A percentile compares a stretch with the other conserved stretches of the same genome.
Evolutionary conservation across 64 coral and sea anemone species (phyloP).

Genomic region (Actinia tenebrosa): DNA sequence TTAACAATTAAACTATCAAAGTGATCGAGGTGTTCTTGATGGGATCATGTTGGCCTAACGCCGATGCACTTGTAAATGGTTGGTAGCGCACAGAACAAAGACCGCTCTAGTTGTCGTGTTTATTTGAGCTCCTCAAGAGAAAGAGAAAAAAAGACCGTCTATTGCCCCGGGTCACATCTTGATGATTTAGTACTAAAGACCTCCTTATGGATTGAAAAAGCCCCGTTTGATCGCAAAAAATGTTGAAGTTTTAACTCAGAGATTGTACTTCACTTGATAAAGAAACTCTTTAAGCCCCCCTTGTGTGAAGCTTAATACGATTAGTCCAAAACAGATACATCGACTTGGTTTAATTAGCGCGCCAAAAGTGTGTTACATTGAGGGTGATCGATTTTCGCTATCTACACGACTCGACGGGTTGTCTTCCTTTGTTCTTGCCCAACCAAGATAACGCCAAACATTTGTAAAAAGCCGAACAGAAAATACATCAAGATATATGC

Average conservation of each 20-base stretch:
- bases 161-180: slow-evolving; percentile 2
- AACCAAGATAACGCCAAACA: neutral
- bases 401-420: neutral
- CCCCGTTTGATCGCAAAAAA: neutral
- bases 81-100: slow-evolving; percentile 7
- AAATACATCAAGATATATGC: neutral
- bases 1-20: neutral
- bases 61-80: slow-evolving; percentile 9
- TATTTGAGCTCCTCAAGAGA: neutral
- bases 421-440: slow-evolving; percentile 13
- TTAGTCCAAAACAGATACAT: neutral
- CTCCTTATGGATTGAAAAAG: neutral
- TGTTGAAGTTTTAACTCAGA: neutral
- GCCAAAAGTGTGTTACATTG: slow-evolving; percentile 10
- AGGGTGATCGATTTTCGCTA: slow-evolving; percentile 5
- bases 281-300: slow-evolving; percentile 10
- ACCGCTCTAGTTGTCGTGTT: neutral
- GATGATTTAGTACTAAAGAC: slow-evolving; percentile 1
- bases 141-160: neutral
- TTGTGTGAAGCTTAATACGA: neutral
- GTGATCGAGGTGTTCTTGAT: neutral
- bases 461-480: neutral
- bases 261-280: neutral
- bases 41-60: neutral
- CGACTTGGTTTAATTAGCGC: neutral